These are phyloP conservation scores for Drosophila bipectinata DNA, from an alignment of 1,140 invertebrate genomes.

Conservation along the genomic window DNA sequence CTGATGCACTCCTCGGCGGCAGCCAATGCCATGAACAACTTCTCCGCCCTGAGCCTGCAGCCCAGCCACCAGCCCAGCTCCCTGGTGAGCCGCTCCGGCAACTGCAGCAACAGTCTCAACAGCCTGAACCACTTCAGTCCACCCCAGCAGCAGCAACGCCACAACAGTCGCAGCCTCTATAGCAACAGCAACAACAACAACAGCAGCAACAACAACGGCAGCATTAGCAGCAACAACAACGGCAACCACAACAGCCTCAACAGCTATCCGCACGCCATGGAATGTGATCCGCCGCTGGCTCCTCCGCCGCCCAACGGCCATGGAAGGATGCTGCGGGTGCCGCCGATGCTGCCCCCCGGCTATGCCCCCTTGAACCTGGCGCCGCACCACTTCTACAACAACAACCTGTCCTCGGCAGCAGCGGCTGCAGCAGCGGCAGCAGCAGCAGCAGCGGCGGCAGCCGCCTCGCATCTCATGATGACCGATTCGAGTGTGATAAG, in stretches of 20 bases:
- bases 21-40: constrained; percentile 69
- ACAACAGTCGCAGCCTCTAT: constrained; percentile 25
- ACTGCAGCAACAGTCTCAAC: constrained; percentile 60
- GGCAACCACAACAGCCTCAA: constrained; percentile 26
- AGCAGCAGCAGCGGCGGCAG: constrained; percentile 59
- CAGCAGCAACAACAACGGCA: constrained; percentile 28
- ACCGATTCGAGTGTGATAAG: constrained; percentile 81
- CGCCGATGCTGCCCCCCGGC: constrained; percentile 42
- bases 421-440: constrained; percentile 33
- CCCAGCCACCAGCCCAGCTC: constrained; percentile 28
- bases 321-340: constrained; percentile 60
- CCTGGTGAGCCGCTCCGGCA: constrained; percentile 20
- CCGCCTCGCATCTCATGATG: constrained; percentile 81
- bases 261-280: constrained; percentile 82
- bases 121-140: constrained; percentile 64
- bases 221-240: constrained; percentile 44
- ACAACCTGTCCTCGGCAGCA: constrained; percentile 23
- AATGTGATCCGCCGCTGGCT: constrained; percentile 78
- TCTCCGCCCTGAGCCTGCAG: constrained; percentile 66
- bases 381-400: constrained; percentile 56
- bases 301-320: constrained; percentile 49
- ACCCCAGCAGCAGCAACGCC: neutral
- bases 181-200: constrained; percentile 16
- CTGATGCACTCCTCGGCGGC: constrained; percentile 59
- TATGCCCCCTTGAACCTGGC: constrained; percentile 36